Conservation (phyloP, 2,113 vertebrate genomes). For the Lepisosteus osseus region DNA sequence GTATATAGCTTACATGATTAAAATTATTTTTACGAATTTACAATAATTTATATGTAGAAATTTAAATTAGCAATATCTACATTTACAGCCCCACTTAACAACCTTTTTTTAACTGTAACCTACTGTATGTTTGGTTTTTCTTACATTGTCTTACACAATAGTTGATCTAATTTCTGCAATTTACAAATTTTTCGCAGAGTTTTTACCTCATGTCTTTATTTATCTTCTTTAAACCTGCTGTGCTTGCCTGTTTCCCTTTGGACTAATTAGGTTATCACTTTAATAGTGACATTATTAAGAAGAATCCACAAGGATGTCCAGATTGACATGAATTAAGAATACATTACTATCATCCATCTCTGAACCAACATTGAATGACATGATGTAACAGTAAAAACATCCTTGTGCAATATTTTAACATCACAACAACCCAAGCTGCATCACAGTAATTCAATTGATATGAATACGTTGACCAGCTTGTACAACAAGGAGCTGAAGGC, state of each 20-base stretch:
- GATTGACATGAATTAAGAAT: not conserved
- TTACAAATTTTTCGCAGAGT: too few species aligned
- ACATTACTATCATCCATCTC: not conserved
- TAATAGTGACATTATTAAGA: not conserved
- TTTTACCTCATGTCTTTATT: not conserved
- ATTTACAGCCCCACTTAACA: too few species aligned
- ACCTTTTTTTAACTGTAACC: too few species aligned
- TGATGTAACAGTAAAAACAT: not conserved
- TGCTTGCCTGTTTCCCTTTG: slow-evolving; percentile 22
- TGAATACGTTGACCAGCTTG: not conserved
- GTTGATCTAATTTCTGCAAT: too few species aligned
- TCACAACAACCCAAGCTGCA: not conserved
- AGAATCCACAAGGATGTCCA: not conserved
- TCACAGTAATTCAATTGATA: not conserved
- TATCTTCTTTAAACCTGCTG: not conserved
- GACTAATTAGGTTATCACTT: not conserved
- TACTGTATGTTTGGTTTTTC: too few species aligned
- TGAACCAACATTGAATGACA: not conserved
- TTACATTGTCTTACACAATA: too few species aligned
- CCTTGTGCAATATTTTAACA: not conserved
- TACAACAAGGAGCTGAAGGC: not conserved
- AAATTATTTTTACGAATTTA: too few species aligned
- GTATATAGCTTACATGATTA: too few species aligned
- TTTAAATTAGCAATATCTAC: too few species aligned
- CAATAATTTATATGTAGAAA: too few species aligned